Evolutionary conservation across 2,888 invertebrate species (phyloP).

Genomic region (Caenorhabditis sinica): DNA sequence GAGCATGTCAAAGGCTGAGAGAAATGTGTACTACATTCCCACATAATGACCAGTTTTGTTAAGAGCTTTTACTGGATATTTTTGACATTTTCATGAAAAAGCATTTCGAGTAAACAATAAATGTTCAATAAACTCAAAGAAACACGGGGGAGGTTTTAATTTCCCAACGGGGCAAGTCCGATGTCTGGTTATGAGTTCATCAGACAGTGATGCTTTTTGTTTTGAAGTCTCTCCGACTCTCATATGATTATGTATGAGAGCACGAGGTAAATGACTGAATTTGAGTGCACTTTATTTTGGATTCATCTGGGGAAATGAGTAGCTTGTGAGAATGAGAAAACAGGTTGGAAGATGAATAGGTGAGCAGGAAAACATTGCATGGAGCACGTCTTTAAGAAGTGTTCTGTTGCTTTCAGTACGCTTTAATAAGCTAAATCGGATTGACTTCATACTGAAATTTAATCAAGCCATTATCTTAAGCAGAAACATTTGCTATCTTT

Average conservation of each 20-base stretch:
- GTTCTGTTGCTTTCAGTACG: not conserved
- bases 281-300: not conserved
- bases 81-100: not conserved
- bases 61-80: not conserved
- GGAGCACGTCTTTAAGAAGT: no score
- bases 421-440: not conserved
- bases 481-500: no score
- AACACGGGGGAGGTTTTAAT: not conserved
- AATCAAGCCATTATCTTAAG: not conserved
- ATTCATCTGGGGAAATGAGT: not conserved
- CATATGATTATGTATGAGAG: not conserved
- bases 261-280: not conserved
- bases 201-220: slow-evolving; percentile 15
- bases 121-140: slow-evolving; percentile 5
- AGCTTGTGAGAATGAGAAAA: not conserved
- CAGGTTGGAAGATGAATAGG: not conserved
- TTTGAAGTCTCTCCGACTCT: not conserved
- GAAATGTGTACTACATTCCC: not conserved
- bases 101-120: not conserved
- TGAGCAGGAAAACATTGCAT: not conserved
- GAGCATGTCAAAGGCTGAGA: not conserved
- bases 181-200: slow-evolving; percentile 22
- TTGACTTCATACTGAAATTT: not conserved
- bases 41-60: slow-evolving; percentile 1
- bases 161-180: not conserved